Conservation (phyloP, 1,140 invertebrate genomes). For the Scaptomyza pallida region DNA sequence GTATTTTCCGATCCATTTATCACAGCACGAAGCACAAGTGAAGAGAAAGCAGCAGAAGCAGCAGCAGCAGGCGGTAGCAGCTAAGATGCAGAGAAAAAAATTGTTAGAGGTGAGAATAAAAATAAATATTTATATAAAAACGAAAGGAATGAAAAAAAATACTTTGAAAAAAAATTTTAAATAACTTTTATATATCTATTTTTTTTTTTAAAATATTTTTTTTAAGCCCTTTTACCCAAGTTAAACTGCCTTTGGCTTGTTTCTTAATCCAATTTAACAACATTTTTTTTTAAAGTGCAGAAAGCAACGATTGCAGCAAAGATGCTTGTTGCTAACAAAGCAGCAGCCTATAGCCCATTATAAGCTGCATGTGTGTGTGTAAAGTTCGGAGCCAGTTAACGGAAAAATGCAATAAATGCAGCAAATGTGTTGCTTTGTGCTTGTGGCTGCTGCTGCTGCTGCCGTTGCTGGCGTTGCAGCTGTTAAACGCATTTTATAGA, state of each 20-base stretch:
- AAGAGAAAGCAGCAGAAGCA: background rate
- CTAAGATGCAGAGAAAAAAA: background rate
- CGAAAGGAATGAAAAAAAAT: no score
- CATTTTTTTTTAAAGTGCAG: background rate
- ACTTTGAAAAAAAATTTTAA: no score
- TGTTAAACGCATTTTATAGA: constrained; percentile 80
- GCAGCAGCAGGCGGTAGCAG: constrained; percentile 13
- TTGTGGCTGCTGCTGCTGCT: constrained; percentile 21
- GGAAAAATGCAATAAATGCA: constrained; percentile 80
- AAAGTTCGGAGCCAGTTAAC: constrained; percentile 63
- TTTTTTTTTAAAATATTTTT: no score
- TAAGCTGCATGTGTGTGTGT: constrained; percentile 20
- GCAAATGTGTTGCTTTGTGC: constrained; percentile 80
- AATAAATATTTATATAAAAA: background rate
- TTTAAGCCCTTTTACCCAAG: background rate
- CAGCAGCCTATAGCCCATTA: constrained; percentile 50
- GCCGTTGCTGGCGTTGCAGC: constrained; percentile 26
- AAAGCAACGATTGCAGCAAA: constrained; percentile 1
- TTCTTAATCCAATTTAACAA: background rate
- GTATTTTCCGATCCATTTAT: constrained; percentile 83
- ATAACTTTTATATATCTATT: no score
- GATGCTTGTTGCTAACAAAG: constrained; percentile 37
- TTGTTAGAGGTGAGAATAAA: no score
- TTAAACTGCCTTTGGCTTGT: background rate
- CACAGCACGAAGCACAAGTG: constrained; percentile 43